Base-by-base conservation (phyloP, 2,797 vertebrate genomes). In the Ctenosaura bakeri region DNA sequence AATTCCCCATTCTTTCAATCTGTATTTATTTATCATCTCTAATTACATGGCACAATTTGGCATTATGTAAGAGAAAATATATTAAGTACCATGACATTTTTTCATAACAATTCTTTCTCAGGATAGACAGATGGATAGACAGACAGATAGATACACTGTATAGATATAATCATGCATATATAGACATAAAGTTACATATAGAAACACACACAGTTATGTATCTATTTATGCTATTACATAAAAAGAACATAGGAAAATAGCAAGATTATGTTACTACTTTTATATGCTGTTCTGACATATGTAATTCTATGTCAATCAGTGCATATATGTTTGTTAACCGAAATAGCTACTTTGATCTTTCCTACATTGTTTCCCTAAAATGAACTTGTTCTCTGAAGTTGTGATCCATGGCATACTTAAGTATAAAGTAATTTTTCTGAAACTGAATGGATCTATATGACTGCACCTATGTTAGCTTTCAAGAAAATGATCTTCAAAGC, bases 401-500 rank as follows among this genome's bases (percentile, higher is more conserved):
- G 32, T 8, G 20, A 35, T 22, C n/a, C 6, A 32, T n/a, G 20
- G 26, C 42, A 71, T 73, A n/a, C 42, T 46, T 46, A 46, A 46
- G 4, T 46, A 46, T 46, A 46, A 46, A 46, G 42, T 46, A 46
- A 46, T 46, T 46, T 46, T 46, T 46, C 42, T 46, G 42, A 46
- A 46, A 46, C 42, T 46, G 42, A 46, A 46, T 46, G 42, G 42
- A 46, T 46, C 42, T 46, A 46, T 46, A 46, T 46, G 42, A 46
- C 42, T 46, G 42, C 42, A 46, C 2, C 71, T n/a, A 73, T 9
- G 14, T 73, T 73, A 73, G 10, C 32, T 14, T 32, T n/a, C 1
- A 73, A 73, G 56, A 83, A 35, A 62, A 83, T 64, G 20, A 62
- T 83, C 56, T 38, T 83, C 81, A 35, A 83, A 83, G 42, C 32